Percentiles rank a stretch among this genome's conserved stretches.
Evolutionary conservation across 2,888 invertebrate species (phyloP).

Genomic region (Volucella inflata): DNA sequence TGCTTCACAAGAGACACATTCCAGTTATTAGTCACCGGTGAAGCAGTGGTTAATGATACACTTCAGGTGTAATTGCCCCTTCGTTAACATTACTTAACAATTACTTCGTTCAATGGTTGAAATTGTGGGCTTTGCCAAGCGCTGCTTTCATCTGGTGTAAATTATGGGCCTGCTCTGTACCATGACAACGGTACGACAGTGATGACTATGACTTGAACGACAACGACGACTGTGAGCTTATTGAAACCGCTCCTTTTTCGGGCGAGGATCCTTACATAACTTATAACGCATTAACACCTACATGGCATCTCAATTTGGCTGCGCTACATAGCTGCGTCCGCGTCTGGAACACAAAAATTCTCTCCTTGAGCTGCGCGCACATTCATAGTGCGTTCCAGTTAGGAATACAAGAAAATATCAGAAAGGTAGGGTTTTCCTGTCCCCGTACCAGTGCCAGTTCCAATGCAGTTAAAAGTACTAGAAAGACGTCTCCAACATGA

Average conservation of each 20-base stretch:
- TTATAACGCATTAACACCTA: slow-evolving; percentile 76
- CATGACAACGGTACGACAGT: neutral
- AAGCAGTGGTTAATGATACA: slow-evolving; percentile 61
- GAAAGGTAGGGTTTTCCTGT: no score
- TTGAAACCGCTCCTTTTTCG: slow-evolving; percentile 75
- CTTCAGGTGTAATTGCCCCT: slow-evolving; percentile 67
- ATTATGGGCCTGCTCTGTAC: slow-evolving; percentile 60
- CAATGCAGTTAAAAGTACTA: neutral
- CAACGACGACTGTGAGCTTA: slow-evolving; percentile 42
- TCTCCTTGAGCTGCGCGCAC: slow-evolving; percentile 6
- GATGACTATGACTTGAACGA: slow-evolving; percentile 3
- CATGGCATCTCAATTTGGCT: slow-evolving; percentile 73
- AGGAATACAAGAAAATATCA: neutral
- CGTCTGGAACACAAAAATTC: slow-evolving; percentile 28
- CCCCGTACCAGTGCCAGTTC: no score
- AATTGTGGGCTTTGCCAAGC: slow-evolving; percentile 49
- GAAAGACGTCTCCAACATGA: slow-evolving; percentile 27
- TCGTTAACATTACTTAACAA: slow-evolving; percentile 70
- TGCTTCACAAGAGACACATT: slow-evolving; percentile 28
- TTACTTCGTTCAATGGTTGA: slow-evolving; percentile 68
- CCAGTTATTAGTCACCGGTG: slow-evolving; percentile 62
- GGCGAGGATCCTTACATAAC: slow-evolving; percentile 74
- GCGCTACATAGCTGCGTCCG: slow-evolving; percentile 32
- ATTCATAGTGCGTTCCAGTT: slow-evolving; percentile 41
- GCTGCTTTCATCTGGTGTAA: slow-evolving; percentile 64